phyloP scores from a whole-genome alignment of 2,113 vertebrate species.

The Mus spicilegus region DNA sequence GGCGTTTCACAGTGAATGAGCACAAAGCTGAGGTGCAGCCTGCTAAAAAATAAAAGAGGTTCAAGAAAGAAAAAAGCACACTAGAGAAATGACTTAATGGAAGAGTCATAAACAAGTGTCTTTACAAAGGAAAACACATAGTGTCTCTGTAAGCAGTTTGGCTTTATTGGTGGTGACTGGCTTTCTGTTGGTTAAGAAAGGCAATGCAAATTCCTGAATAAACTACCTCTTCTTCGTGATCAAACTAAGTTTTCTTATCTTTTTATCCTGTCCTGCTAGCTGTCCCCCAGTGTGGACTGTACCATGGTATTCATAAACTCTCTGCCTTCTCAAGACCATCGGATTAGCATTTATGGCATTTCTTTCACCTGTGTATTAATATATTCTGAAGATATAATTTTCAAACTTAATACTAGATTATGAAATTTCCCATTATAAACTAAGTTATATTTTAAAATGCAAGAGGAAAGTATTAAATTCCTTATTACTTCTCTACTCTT shows the following conservation, averaged over 20 bases:
- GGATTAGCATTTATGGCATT: background rate
- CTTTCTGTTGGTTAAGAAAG: background rate
- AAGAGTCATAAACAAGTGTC: background rate
- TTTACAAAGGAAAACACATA: background rate
- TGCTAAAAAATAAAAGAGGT: background rate
- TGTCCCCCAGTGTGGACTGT: background rate
- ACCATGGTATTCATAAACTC: background rate
- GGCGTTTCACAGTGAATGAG: background rate
- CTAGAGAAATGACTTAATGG: background rate
- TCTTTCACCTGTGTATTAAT: background rate
- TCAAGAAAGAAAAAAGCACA: background rate
- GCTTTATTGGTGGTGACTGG: background rate
- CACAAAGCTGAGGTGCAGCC: no score
- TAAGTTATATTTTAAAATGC: background rate
- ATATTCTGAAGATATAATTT: slow-evolving; percentile 34
- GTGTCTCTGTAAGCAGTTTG: background rate
- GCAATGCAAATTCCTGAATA: background rate
- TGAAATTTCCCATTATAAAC: background rate
- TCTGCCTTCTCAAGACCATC: background rate
- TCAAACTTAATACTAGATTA: background rate
- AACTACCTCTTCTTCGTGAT: background rate
- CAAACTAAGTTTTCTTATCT: background rate
- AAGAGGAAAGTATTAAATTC: background rate
- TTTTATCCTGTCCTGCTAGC: background rate
- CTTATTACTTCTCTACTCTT: background rate